Base-by-base conservation (phyloP, 2,888 invertebrate species). In the Macrosiphum euphorbiae region DNA sequence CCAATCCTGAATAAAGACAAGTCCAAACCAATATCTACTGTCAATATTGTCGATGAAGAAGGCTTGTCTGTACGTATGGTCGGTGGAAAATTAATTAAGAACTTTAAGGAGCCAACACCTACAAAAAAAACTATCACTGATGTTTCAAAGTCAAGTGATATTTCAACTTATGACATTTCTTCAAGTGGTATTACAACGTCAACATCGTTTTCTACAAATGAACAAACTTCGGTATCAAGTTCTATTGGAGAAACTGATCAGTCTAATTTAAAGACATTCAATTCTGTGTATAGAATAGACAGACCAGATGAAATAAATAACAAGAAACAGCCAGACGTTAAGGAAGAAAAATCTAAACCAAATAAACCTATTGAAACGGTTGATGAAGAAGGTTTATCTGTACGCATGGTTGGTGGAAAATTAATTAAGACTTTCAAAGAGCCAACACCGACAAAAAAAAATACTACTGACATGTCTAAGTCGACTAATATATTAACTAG, bases 351-450 rank as follows among this genome's bases (percentile, higher is more conserved):
- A 13, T 5, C 67, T 3, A 88, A 88, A 88, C 20, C 85, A 20
- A 3, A 41, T 20, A 26, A 24, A 41, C 44, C 61, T 28, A 44
- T 78, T 88, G 86, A 94, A 5, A 58, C 8, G 47, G 26, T 92
- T 20, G 52, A 91, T 16, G 47, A 91, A 35, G 94, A 91, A 78
- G 87, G 94, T 0, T n/a, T 94, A 1, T 90, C 94, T 7, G 91
- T 92, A 5, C 90, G 93, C 1, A 94, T 95, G 93, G 94, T 95
- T 0, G 95, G 94, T 28, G 94, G 95, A 55, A 94, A 95, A 88
- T 85, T 95, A 41, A 67, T 95, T 0, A 94, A 92, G 35, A 24
- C 84, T 7, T 91, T 90, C 3, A 90, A 87, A 0, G 90, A 90
- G 26, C 94, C 90, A n/a, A 61, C 93, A 10, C 1, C 89, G 2